Evolutionary conservation across 2,113 vertebrate species (phyloP), one percentile per base, ranked within the genome.

Genomic region (Megaleporinus macrocephalus): DNA sequence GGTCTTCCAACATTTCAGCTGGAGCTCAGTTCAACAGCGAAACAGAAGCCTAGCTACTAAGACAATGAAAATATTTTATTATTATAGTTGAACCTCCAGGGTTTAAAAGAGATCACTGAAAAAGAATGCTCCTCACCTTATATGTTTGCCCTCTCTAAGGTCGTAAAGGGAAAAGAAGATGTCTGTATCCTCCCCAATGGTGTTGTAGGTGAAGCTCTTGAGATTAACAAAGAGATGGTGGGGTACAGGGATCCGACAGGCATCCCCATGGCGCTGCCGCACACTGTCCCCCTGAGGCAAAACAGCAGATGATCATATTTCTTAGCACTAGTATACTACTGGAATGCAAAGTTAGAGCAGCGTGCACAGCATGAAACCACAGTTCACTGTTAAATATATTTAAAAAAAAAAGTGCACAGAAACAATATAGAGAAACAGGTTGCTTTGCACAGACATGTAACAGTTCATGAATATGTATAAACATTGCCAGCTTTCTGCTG

Each of bases 131-230:
- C 78, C 91, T 88, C 90, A 98, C 98, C 98, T 99, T 93, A 99
- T 97, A 79, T 96, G 96, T 84, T 96, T 98, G 51, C 95, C 95
- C 91, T 99, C 98, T 80, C 97, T 89, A 90, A 97, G 95, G 86
- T 99, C 98, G 0, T 97, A 99, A 30, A 99, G 91, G 22, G 95
- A 98, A 85, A 99, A 99, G 90, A 98, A 98, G n/a, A 99, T 95
- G 47, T 99, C 97, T 0, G 96, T 96, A 90, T 99, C 97, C 33
- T 99, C 98, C 24, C 97, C 97, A 73, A 99, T 96, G 83, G 96
- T 98, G 91, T 97, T 99, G 90, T 97, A 98, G 84, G 97, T 98
- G 92, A 99, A 99, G 91, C 96, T 99, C 93, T 99, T 99, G 27
- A 99, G 93, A 84, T 95, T 98, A 88, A 99, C 94, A 83, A 99